Conservation (phyloP, 1,140 invertebrate species). For the Papilio glaucus region DNA sequence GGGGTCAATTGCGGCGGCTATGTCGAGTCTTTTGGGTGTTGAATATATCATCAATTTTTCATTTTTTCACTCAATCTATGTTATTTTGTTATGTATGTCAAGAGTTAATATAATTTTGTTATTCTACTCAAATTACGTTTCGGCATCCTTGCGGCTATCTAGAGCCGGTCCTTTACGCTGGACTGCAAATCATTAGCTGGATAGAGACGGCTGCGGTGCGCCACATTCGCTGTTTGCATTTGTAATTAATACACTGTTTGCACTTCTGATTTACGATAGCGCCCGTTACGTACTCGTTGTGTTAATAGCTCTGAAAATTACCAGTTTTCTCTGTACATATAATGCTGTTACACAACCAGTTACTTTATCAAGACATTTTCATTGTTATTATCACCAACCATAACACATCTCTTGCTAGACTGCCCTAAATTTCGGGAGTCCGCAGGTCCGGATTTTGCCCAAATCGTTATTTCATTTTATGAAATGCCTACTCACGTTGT, state of each 20-base stretch:
- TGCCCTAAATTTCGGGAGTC: too few species aligned
- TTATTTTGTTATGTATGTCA: too few species aligned
- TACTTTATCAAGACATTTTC: too few species aligned
- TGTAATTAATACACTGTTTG: slow-evolving; percentile 83
- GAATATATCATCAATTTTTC: too few species aligned
- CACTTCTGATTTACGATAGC: slow-evolving; percentile 80
- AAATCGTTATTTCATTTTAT: background rate
- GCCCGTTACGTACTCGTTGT: slow-evolving; percentile 69
- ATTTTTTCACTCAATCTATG: too few species aligned
- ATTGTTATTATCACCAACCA: background rate
- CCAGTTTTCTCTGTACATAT: slow-evolving; percentile 43
- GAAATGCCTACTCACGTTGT: too few species aligned
- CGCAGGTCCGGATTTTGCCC: background rate
- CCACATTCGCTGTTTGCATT: slow-evolving; percentile 82
- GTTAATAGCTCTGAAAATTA: slow-evolving; percentile 79
- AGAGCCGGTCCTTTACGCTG: slow-evolving; percentile 51
- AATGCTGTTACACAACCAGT: background rate
- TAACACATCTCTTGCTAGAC: too few species aligned
- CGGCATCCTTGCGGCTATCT: slow-evolving; percentile 41
- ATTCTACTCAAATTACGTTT: slow-evolving; percentile 31
- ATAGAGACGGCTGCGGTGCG: slow-evolving; percentile 76
- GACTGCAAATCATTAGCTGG: slow-evolving; percentile 81
- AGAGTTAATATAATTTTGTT: slow-evolving; percentile 5
- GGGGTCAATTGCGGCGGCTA: too few species aligned
- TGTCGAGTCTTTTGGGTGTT: too few species aligned